A percentile compares a stretch with the other conserved stretches of the same genome.
These are phyloP conservation scores for Metopolophium dirhodum DNA, from an alignment of 1,140 invertebrate genomes.

Conservation along the genomic window DNA sequence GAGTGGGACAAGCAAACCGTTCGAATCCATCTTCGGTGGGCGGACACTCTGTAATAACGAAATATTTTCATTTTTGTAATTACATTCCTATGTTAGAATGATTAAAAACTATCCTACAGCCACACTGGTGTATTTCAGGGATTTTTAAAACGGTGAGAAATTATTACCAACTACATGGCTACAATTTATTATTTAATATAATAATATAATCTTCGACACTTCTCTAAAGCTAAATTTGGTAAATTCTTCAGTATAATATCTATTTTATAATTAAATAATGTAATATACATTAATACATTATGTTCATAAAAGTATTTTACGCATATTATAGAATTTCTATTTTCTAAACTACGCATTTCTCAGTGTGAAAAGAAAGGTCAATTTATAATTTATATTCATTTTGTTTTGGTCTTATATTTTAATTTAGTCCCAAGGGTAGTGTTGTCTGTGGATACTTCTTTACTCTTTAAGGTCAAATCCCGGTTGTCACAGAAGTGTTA, in stretches of 20 bases:
- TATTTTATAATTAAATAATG: not conserved
- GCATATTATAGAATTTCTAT: not conserved
- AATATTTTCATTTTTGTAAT: conserved; percentile 1
- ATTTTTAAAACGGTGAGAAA: not conserved
- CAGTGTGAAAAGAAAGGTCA: conserved; percentile 20
- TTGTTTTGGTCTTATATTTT: not conserved
- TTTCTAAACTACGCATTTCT: not conserved
- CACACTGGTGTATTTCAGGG: not conserved
- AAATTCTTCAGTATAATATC: not conserved
- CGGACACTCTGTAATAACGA: conserved; percentile 81
- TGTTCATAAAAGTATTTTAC: not conserved
- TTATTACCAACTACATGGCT: not conserved
- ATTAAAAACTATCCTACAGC: not conserved
- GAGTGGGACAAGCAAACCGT: conserved; percentile 89
- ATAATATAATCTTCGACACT: not conserved
- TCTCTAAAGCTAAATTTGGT: not conserved
- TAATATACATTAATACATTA: not conserved
- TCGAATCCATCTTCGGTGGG: conserved; percentile 92
- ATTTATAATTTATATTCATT: conserved; percentile 8
- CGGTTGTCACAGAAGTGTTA: not conserved
- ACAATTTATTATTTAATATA: not conserved
- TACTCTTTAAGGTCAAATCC: conserved; percentile 11
- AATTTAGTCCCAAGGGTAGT: conserved; percentile 16
- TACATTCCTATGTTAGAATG: not conserved
- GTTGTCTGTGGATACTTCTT: not conserved